Base-by-base conservation (phyloP, 2,797 vertebrate species). In the Florisuga fusca region DNA sequence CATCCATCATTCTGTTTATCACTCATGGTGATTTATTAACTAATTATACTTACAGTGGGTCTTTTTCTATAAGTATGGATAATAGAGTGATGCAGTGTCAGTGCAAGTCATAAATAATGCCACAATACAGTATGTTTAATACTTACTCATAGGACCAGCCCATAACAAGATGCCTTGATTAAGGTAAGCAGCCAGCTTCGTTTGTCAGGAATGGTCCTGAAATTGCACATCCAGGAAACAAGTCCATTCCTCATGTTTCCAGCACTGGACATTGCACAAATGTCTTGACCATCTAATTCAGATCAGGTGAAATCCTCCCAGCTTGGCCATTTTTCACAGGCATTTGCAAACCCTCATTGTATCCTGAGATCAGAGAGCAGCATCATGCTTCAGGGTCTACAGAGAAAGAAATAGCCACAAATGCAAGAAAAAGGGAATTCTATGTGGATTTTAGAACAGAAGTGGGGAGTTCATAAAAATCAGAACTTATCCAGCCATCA, bases 1-100 rank as follows among this genome's bases (percentile, higher is more conserved):
- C 97, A 98, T 98, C 98, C 97, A 98, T 98, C 98, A 98, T 97
- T 97, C 98, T 98, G 97, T 98, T 98, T 98, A 98, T 98, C 98
- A 97, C 97, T 97, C 93, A 51, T 87, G 94, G 97, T 98, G 97
- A 98, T 98, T 98, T 98, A 98, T 98, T 97, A 98, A 98, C 98
- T 98, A 98, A 98, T 98, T 98, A 98, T 94, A 97, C 96, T 97
- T 96, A 95, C 95, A 94, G 95, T 96, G 96, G 96, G 96, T 96
- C 92, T 74, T 96, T 96, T 97, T 96, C 97, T 98, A 78, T 97
- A 95, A 97, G 95, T 89, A 94, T 91, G 96, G 97, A 97, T 89
- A 81, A 77, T 64, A 76, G 61, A 93, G 93, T 95, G 92, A 92
- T 96, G 94, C 66, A 36, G 83, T 97, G 95, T 96, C 94, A 67